Evolutionary conservation across 1,140 invertebrate species (phyloP).

Genomic region (Monomorium pharaonis): DNA sequence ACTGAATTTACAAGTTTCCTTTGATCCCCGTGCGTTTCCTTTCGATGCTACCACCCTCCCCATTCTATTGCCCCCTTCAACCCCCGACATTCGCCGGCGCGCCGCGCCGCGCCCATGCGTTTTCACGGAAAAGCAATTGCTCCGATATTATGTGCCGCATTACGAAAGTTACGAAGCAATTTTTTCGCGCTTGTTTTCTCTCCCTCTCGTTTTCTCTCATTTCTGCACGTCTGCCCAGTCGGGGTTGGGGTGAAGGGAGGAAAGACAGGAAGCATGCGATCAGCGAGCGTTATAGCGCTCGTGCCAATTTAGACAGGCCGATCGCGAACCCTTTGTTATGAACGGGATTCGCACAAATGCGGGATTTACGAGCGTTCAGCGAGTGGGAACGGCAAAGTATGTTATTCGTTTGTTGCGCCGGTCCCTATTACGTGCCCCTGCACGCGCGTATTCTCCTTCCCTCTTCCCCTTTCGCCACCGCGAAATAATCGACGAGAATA

Average conservation of each 20-base stretch:
- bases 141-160: constrained; percentile 29
- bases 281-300: background rate
- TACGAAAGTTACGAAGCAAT: constrained; percentile 52
- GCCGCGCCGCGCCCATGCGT: background rate
- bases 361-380: constrained; percentile 40
- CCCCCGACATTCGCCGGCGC: background rate
- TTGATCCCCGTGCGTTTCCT: constrained; percentile 62
- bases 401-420: constrained; percentile 37
- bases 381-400: constrained; percentile 27
- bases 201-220: background rate
- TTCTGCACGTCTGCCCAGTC: background rate
- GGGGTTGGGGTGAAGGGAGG: background rate
- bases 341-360: constrained; percentile 41
- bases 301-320: constrained; percentile 22
- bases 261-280: constrained; percentile 28
- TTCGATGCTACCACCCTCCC: background rate
- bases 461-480: background rate
- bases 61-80: background rate
- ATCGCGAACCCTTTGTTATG: constrained; percentile 5
- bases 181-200: constrained; percentile 20
- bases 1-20: constrained; percentile 66
- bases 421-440: constrained; percentile 12
- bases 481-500: constrained; percentile 16
- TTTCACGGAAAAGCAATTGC: constrained; percentile 60
- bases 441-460: background rate